Evolutionary conservation across 2,797 vertebrate genomes (phyloP), one percentile per base, ranked within the genome.

Genomic region (Benthosema pterotum): DNA sequence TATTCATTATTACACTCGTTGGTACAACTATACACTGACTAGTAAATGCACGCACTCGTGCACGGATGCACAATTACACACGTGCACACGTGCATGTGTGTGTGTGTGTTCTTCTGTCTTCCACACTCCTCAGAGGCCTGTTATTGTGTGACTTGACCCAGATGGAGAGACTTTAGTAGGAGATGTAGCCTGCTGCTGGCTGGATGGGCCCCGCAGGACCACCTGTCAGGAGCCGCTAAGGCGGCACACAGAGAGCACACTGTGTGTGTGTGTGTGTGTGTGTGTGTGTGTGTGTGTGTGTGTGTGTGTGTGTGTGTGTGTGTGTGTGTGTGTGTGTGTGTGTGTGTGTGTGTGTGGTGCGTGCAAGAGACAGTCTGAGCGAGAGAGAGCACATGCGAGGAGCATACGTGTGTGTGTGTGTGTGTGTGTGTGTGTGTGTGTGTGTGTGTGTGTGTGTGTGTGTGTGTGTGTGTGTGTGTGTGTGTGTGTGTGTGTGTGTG

Each of bases 81-180:
- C 47, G 47, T 22, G 32, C 43, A 1, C 13, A 9, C 45, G 4
- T 12, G 6, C 2, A n/a, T 12, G 1, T 12, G 5, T 12, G 28
- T 42, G 15, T 52, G 17, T 12, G 25, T 42, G 43, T 0, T 62
- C 50, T 18, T 69, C 55, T 65, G 53, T 52, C 69, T 66, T 15
- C 22, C 0, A 60, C 63, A 38, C 60, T 75, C 79, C 70, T 85
- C 17, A 65, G 78, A 81, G 78, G 65, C 64, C 73, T 79, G 74
- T 86, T 83, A 71, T 78, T 79, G 69, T 79, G 53, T 65, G 68
- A 77, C 79, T 70, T 80, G 80, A 87, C 82, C 83, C 84, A 84
- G 74, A 87, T 78, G 78, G 80, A 83, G 67, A 75, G 69, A 84
- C 70, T 78, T 79, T 85, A 84, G 80, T 70, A 69, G 75, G 79